These are phyloP conservation scores for Labeo catla DNA, from an alignment of 2,113 vertebrate genomes.

Conservation along the genomic window DNA sequence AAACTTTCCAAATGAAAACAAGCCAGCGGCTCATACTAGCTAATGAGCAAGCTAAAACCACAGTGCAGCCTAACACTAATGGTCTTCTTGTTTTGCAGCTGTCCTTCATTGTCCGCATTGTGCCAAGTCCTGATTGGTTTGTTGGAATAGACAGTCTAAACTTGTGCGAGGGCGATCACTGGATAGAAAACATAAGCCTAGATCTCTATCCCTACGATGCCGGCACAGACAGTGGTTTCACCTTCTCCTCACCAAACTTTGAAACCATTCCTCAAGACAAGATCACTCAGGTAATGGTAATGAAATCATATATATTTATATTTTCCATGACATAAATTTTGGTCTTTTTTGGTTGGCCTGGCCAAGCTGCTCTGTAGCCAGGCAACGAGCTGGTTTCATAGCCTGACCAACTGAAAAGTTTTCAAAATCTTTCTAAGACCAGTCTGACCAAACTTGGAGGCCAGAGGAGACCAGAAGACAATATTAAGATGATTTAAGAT, in stretches of 20 bases:
- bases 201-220: constrained; percentile 91
- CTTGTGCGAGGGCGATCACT: constrained; percentile 85
- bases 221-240: constrained; percentile 97
- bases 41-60: background rate
- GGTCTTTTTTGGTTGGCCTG: background rate
- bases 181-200: constrained; percentile 83
- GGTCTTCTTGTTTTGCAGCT: constrained; percentile 72
- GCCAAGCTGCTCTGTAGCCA: background rate
- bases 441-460: background rate
- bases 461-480: background rate
- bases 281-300: constrained; percentile 81
- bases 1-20: background rate
- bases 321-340: background rate
- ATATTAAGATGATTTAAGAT: background rate
- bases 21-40: background rate
- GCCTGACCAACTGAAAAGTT: background rate
- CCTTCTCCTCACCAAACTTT: constrained; percentile 96
- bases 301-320: background rate
- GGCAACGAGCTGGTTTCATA: background rate
- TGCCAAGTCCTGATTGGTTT: constrained; percentile 98
- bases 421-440: background rate
- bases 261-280: constrained; percentile 96
- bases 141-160: constrained; percentile 89
- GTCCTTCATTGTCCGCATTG: constrained; percentile 89
- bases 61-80: background rate